Percentiles rank a stretch among this genome's conserved stretches.
Evolutionary conservation across 2,797 vertebrate species (phyloP).

Genomic region (Danio albolineatus): DNA sequence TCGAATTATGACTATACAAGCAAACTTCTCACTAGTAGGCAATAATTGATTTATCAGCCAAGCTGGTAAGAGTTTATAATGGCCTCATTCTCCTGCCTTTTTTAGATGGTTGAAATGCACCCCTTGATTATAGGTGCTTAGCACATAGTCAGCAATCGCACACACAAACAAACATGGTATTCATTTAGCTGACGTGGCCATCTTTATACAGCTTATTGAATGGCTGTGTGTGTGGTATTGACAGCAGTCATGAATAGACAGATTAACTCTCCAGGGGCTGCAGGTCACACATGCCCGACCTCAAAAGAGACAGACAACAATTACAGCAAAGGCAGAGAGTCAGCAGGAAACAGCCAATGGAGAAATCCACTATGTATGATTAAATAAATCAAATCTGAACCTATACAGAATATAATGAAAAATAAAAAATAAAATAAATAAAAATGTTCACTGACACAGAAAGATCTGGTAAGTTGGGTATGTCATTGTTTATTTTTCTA

Average conservation of each 20-base stretch:
- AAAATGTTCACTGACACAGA: too few species aligned
- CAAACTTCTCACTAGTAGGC: background rate
- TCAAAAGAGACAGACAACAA: constrained; percentile 35
- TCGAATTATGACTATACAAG: background rate
- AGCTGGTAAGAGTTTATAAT: background rate
- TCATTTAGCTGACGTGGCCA: constrained; percentile 42
- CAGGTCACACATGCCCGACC: constrained; percentile 23
- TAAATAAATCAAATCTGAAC: background rate
- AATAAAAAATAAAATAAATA: too few species aligned
- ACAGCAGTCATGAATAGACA: constrained; percentile 49
- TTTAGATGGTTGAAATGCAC: background rate
- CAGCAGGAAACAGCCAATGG: constrained; percentile 21
- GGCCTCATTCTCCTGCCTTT: background rate
- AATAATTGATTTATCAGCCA: background rate
- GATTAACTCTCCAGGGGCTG: constrained; percentile 30
- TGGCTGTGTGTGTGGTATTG: constrained; percentile 36
- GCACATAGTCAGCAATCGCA: constrained; percentile 31
- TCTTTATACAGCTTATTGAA: constrained; percentile 30
- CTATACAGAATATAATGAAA: background rate
- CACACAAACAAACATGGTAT: constrained; percentile 21
- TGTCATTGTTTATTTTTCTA: too few species aligned
- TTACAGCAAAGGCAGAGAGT: background rate
- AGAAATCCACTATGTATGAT: constrained; percentile 5
- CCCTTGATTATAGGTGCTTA: constrained; percentile 9
- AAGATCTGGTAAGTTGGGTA: too few species aligned